Evolutionary conservation across 2,888 invertebrate species (phyloP), one percentile per base, ranked within the genome.

Genomic region (Herminia tarsipennalis): DNA sequence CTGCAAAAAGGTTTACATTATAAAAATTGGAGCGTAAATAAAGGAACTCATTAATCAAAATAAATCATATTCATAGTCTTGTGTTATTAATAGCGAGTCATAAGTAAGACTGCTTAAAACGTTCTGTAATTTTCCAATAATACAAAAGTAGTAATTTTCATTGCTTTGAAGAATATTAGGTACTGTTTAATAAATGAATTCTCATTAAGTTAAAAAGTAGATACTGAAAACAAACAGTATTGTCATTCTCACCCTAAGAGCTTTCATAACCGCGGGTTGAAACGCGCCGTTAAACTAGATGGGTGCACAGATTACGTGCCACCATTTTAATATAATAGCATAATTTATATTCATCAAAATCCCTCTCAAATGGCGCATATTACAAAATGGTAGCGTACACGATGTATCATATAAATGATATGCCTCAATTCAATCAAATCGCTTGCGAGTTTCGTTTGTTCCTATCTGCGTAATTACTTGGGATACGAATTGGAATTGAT

Each of bases 331-430:
- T 59, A 47, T 56, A 58, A 61, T 57, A 43, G 9, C 36, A 44
- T 55, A 54, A 73, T 70, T 62, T 71, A 66, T 73, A 77, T 80
- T 78, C 70, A 73, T 76, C 70, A 71, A 76, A 77, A 71, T 70
- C 56, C 47, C 50, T 52, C 54, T 41, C 59, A 68, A 70, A 73
- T 75, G 68, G 56, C 58, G 50, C 58, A 48, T 38, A 50, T 47
- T 30, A 34, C 36, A 37, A 44, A 54, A 64, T 56, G 37, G 25
- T 40, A 33, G 10, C 29, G 33, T 54, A 24, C 32, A 46, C 21
- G 28, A 30, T 38, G 38, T 51, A 32, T 32, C 27, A 24, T 25
- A 46, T 40, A 44, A 60, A 57, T 53, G 13, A 54, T 63, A 56
- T 56, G 37, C 40, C 12, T 39, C 28, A 33, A 53, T 53, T 48